phyloP scores from a whole-genome alignment of 2,113 vertebrate species.

The Tringa solitaria region DNA sequence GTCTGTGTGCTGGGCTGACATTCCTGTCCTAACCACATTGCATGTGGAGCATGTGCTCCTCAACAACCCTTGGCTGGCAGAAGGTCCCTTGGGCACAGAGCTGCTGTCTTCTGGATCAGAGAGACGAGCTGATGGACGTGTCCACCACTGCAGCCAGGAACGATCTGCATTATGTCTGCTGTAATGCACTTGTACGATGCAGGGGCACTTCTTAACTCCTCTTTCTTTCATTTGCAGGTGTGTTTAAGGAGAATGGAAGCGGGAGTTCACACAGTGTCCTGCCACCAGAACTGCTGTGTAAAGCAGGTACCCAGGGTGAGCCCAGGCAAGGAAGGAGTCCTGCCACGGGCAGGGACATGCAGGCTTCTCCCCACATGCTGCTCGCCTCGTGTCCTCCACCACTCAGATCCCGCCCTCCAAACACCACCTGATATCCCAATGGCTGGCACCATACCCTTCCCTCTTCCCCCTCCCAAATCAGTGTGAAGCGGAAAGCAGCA shows the following conservation, averaged over 20 bases:
- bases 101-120: not conserved
- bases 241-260: not conserved
- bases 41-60: not conserved
- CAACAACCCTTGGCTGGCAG: not conserved
- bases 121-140: not conserved
- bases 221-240: not conserved
- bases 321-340: not conserved
- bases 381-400: not conserved
- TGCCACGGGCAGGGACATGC: not conserved
- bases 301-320: not conserved
- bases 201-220: not conserved
- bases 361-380: not conserved
- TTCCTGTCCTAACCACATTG: not conserved
- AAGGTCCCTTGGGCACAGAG: not conserved
- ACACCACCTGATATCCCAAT: not conserved
- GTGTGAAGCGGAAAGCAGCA: not conserved
- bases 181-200: too few relatives aligned
- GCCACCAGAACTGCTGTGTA: not conserved
- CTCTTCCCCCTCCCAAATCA: not conserved
- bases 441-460: not conserved
- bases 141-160: not conserved
- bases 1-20: not conserved
- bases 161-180: rapidly evolving
- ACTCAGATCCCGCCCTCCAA: not conserved
- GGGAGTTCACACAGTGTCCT: not conserved